Percentiles rank a stretch among this genome's conserved stretches.
Evolutionary conservation across 2,113 vertebrate genomes (phyloP).

Genomic region (Amazona guildingii): DNA sequence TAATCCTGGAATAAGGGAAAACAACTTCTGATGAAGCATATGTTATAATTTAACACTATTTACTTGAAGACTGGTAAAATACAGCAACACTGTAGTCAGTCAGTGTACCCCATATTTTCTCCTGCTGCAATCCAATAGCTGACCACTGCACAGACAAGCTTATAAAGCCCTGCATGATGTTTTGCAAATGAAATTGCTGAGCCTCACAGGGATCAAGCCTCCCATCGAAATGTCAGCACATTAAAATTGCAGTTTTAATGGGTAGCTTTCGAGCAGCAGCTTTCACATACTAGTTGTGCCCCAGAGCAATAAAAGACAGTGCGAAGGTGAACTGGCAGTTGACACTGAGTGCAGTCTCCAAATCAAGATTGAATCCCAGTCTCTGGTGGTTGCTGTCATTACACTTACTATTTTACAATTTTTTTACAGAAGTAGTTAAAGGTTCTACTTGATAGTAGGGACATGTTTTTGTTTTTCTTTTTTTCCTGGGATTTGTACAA

Average conservation of each 20-base stretch:
- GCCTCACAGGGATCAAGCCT: not conserved
- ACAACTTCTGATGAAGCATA: not conserved
- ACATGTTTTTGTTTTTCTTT: not conserved
- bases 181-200: conserved; percentile 12
- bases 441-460: not conserved
- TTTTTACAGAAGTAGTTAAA: not conserved
- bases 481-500: not conserved
- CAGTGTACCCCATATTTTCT: not conserved
- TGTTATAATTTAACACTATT: not conserved
- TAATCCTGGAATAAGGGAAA: not conserved
- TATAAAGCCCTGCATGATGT: not conserved
- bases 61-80: not conserved
- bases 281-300: not conserved
- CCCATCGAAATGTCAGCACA: conserved; percentile 9
- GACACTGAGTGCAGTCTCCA: not conserved
- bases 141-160: not conserved
- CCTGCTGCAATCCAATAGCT: not conserved
- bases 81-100: not conserved
- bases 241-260: conserved; percentile 7
- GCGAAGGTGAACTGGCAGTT: not conserved
- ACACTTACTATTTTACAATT: not conserved
- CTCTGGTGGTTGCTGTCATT: not conserved
- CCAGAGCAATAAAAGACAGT: not conserved
- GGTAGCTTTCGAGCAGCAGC: conserved; percentile 1
- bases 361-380: not conserved